Conservation (phyloP, 2,797 vertebrate genomes). For the Sebastes steindachneri region DNA sequence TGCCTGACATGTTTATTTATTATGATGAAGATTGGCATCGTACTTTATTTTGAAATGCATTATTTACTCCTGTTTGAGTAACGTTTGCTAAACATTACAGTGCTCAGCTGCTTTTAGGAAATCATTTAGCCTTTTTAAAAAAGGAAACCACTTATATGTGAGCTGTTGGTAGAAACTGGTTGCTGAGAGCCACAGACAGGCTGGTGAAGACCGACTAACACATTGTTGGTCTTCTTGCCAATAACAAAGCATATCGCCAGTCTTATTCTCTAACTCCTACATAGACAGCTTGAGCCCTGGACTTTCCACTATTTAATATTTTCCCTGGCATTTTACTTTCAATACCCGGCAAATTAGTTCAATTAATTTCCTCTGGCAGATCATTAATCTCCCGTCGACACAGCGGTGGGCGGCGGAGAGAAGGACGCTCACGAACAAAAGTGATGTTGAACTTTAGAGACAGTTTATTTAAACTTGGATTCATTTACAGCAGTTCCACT, state of each 20-base stretch:
- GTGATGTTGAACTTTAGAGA: constrained; percentile 55
- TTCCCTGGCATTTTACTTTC: background rate
- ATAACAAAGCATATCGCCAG: background rate
- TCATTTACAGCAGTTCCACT: constrained; percentile 78
- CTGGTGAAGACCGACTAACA: background rate
- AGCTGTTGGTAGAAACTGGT: background rate
- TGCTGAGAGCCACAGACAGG: background rate
- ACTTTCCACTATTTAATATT: background rate
- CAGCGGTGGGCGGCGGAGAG: background rate
- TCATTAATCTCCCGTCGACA: constrained; percentile 2
- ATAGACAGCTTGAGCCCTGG: background rate
- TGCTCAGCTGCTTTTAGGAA: background rate
- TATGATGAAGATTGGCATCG: background rate
- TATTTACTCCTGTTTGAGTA: background rate
- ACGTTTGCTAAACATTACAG: background rate
- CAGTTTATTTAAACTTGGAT: constrained; percentile 75
- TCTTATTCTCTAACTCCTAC: background rate
- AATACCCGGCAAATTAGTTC: background rate
- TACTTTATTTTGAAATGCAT: background rate
- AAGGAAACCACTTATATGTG: background rate
- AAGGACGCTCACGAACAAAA: constrained; percentile 9
- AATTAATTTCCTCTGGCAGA: background rate
- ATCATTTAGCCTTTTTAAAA: background rate
- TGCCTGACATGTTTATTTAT: background rate
- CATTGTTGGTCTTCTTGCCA: background rate